A percentile compares a stretch with the other conserved stretches of the same genome.
Evolutionary conservation across 2,888 invertebrate species (phyloP).

Genomic region (Diaprepes abbreviatus): DNA sequence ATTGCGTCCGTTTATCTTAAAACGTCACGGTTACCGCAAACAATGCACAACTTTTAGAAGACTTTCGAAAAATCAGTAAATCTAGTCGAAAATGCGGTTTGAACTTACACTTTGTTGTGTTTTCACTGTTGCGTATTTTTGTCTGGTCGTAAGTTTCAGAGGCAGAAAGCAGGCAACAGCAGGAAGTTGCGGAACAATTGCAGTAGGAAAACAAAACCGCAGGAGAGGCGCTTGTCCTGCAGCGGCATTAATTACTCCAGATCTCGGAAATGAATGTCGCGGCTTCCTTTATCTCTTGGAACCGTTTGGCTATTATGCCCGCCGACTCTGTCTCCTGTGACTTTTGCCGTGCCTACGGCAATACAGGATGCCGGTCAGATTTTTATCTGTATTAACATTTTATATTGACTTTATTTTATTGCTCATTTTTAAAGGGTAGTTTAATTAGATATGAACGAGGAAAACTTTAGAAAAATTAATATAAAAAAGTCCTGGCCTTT

Average conservation of each 20-base stretch:
- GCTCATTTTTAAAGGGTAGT: no score
- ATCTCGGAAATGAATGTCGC: conserved; percentile 65
- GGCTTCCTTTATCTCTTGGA: conserved; percentile 63
- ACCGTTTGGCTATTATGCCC: conserved; percentile 16
- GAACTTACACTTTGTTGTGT: conserved; percentile 23
- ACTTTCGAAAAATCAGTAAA: conserved; percentile 31
- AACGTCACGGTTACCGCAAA: not conserved
- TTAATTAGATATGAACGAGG: no score
- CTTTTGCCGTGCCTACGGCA: conserved; percentile 1
- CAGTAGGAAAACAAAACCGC: conserved; percentile 55
- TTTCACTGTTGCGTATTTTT: conserved; percentile 37
- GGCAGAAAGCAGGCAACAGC: conserved; percentile 33
- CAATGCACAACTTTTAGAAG: not conserved
- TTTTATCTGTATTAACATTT: conserved; percentile 4
- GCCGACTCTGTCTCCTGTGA: conserved; percentile 32
- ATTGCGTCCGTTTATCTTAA: no score
- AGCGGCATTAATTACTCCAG: conserved; percentile 64
- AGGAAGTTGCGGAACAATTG: conserved; percentile 59
- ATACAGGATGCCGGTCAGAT: not conserved
- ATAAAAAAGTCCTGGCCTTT: no score
- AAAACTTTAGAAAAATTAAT: no score
- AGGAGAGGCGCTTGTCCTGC: conserved; percentile 59
- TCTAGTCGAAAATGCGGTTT: conserved; percentile 23
- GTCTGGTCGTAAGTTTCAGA: conserved; percentile 35
- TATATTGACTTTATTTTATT: not conserved